Base-by-base conservation (phyloP, 2,888 invertebrate genomes). In the Sphinx pinastri region DNA sequence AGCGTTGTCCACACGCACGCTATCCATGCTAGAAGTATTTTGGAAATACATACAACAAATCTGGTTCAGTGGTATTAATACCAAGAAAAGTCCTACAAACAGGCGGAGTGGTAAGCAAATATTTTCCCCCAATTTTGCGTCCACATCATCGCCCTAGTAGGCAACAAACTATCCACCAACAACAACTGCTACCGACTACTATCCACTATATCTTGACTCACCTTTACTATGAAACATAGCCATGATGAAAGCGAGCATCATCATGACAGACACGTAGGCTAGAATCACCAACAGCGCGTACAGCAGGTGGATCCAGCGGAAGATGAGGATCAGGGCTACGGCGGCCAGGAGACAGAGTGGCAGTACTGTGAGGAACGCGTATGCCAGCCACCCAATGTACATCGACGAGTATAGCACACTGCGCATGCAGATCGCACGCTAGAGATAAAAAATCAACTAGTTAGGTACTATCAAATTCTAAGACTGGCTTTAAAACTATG, bases 231-330 rank as follows among this genome's bases (percentile, higher is more conserved):
- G 88, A 76, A 89, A 93, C 89, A 92, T 89, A 10, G 87, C 86
- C 87, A 91, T 88, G 49, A 92, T 85, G n/a, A 92, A 71, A 0
- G 91, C 87, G 0, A 88, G 71, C 87, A 90, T 87, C 19, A 88
- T 81, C 87, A 90, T 90, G 6, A 92, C 86, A 0, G 87, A 82
- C n/a, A 84, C 73, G 73, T 92, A 93, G 0, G 83, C 80, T 0
- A 90, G 73, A 57, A 92, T 71, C 11, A 89, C 80, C 57, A 88
- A 60, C 38, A 92, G 72, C 0, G 88, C 86, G 68, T 79, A 80
- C 2, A 90, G n/a, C 16, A 92, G 74, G 68, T 91, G 87, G 73
- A 93, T 89, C 93, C 93, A 93, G 14, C 93, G 79, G 82, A 92
- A 93, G 73, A 91, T 87, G 52, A 91, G 81, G 71, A 89, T 90